A percentile compares a stretch with the other conserved stretches of the same genome.
phyloP scores from a whole-genome alignment of 2,113 vertebrate genomes.

The Rhinichthys klamathensis region DNA sequence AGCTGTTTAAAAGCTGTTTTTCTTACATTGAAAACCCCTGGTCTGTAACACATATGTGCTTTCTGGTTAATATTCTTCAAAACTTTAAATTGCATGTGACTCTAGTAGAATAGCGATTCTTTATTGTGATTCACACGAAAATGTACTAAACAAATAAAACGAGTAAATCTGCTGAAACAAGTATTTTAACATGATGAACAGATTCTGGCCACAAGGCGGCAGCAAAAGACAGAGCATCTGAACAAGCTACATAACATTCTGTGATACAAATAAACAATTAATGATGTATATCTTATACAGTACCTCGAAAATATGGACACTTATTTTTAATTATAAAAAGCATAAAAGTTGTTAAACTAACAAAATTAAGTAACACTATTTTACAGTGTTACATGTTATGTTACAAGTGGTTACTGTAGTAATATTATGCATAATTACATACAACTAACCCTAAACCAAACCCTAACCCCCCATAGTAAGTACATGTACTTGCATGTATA shows the following conservation, averaged over 20 bases:
- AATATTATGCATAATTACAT: too few species aligned
- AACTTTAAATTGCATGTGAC: not conserved
- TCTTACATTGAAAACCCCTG: not conserved
- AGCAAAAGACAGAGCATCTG: slow-evolving; percentile 49
- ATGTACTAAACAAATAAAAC: not conserved
- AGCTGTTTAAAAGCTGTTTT: not conserved
- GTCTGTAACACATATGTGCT: not conserved
- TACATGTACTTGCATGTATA: too few species aligned
- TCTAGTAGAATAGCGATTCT: not conserved
- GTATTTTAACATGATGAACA: not conserved
- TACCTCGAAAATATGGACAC: too few species aligned
- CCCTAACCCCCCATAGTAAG: too few species aligned
- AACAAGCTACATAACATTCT: not conserved
- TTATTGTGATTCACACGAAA: not conserved
- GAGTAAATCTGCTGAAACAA: not conserved
- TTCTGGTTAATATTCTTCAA: not conserved
- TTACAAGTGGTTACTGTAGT: too few species aligned
- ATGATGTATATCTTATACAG: too few species aligned
- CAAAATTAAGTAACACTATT: too few species aligned
- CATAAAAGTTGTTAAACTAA: too few species aligned
- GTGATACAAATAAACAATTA: not conserved
- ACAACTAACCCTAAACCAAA: too few species aligned
- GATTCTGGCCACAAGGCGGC: slow-evolving; percentile 68
- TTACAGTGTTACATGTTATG: too few species aligned
- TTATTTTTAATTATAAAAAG: too few species aligned